Evolutionary conservation across 2,113 vertebrate species (phyloP).

Genomic region (Phyllostomus hastatus): DNA sequence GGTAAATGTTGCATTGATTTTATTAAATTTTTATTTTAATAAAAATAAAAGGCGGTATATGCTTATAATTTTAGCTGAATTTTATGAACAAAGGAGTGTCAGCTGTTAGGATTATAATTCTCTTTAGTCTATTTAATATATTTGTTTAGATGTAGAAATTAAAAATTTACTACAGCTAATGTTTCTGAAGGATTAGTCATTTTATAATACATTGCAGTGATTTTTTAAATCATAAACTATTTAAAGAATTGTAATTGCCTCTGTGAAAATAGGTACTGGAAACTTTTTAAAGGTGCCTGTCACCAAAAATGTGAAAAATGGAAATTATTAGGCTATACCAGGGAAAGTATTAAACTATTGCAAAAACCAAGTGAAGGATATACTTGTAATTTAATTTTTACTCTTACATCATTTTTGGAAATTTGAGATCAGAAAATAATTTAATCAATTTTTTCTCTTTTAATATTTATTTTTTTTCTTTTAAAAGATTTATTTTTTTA

Average conservation of each 20-base stretch:
- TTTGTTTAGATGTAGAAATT: slow-evolving; percentile 22
- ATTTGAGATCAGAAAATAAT: slow-evolving; percentile 3
- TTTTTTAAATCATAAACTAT: slow-evolving; percentile 27
- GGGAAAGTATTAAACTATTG: slow-evolving; percentile 24
- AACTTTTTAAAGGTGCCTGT: neutral
- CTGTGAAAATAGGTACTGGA: slow-evolving; percentile 2
- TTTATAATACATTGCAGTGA: neutral
- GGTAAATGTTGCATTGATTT: slow-evolving; percentile 3
- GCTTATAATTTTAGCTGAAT: slow-evolving; percentile 6
- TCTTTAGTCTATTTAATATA: slow-evolving; percentile 28
- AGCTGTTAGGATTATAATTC: neutral
- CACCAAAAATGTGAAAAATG: neutral
- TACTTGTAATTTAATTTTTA: slow-evolving; percentile 24
- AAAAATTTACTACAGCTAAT: neutral
- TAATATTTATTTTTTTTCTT: slow-evolving; percentile 31
- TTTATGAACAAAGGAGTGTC: slow-evolving; percentile 1
- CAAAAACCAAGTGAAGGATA: neutral
- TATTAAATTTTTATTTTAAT: slow-evolving; percentile 41
- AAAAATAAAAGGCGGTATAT: neutral
- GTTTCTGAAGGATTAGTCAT: neutral
- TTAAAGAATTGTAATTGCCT: slow-evolving; percentile 3
- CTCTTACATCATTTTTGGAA: neutral
- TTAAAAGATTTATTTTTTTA: neutral
- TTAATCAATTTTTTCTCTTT: neutral
- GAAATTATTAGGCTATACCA: neutral